Evolutionary conservation across 2,888 invertebrate genomes (phyloP), one percentile per base, ranked within the genome.

Genomic region (Eumerus sabulonum): DNA sequence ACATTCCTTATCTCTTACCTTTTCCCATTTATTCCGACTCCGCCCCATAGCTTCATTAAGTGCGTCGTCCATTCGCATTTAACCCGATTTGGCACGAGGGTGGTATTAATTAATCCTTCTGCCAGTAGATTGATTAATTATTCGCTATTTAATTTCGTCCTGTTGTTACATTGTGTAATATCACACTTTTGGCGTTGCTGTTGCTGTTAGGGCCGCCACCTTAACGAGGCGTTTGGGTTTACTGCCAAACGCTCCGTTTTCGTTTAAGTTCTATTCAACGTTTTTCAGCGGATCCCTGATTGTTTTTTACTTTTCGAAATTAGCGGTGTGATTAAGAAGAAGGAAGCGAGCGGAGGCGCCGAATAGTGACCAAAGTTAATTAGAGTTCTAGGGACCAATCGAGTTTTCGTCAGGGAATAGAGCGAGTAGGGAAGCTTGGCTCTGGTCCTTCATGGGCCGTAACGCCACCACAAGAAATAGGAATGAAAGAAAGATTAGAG

Each of bases 91-190:
- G 0, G 54, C 62, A 27, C 48, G 48, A 18, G 16, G 59, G 56
- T 35, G 62, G 45, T 62, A 77, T 72, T 72, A 72, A 77, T 77
- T 72, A 77, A 72, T 62, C 70, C 70, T 70, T 48, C 54, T 40
- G 62, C 70, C 48, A 48, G 62, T 72, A 72, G 67, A 56, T 77
- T 77, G 77, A 77, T 77, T 63, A 77, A 77, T 72, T 77, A 73
- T 77, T 67, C 63, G 72, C 62, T 63, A 63, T 77, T 72, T 73
- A 77, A 73, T 77, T 63, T 68, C 62, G 45, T 67, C 62, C 62
- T 66, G 45, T 67, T 66, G 45, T 56, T 51, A 44, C 57, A 45
- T 36, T 54, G 17, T 57, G 38, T 36, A 50, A 17, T 13, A 19
- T 27, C 27, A 27, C 16, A 50, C 18, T 17, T 14, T 19, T 18